Percentiles rank a stretch among this genome's conserved stretches.
These are phyloP conservation scores for Synchiropus splendidus DNA, from an alignment of 2,113 vertebrate species.

Conservation along the genomic window DNA sequence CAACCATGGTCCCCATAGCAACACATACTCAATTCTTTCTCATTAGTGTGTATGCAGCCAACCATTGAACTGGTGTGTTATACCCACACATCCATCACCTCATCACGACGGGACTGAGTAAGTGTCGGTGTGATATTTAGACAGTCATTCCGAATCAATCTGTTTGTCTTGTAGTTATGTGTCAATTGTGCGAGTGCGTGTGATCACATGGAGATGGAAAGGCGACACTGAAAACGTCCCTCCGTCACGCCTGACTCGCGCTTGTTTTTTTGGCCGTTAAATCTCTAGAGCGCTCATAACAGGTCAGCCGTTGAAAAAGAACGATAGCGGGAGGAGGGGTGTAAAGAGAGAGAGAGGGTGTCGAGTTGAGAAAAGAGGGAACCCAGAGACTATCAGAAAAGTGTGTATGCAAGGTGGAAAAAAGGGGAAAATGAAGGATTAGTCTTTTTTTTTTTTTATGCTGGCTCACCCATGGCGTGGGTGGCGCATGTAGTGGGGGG, in stretches of 20 bases:
- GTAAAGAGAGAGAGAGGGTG: constrained; percentile 8
- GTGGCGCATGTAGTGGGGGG: constrained; percentile 52
- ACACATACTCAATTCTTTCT: constrained; percentile 60
- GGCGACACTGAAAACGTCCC: constrained; percentile 38
- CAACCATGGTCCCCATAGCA: constrained; percentile 63
- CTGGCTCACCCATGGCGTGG: constrained; percentile 56
- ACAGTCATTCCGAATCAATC: constrained; percentile 10
- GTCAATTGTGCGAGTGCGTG: constrained; percentile 1
- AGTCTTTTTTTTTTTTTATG: constrained; percentile 37
- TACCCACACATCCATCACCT: constrained; percentile 12
- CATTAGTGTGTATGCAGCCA: constrained; percentile 46
- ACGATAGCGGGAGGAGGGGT: constrained; percentile 17
- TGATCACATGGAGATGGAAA: constrained; percentile 29
- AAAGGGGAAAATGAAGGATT: constrained; percentile 28
- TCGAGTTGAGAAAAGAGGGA: constrained; percentile 9
- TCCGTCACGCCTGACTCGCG: constrained; percentile 40
- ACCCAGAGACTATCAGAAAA: constrained; percentile 47
- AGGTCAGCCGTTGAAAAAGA: constrained; percentile 53
- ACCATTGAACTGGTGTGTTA: constrained; percentile 30
- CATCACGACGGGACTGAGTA: background rate
- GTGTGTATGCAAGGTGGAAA: constrained; percentile 20
- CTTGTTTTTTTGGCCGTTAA: constrained; percentile 29
- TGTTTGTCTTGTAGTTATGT: constrained; percentile 11
- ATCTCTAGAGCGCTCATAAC: constrained; percentile 56
- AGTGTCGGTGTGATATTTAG: constrained; percentile 1